Base-by-base conservation (phyloP, 2,797 vertebrate species). In the Lacerta viridis region DNA sequence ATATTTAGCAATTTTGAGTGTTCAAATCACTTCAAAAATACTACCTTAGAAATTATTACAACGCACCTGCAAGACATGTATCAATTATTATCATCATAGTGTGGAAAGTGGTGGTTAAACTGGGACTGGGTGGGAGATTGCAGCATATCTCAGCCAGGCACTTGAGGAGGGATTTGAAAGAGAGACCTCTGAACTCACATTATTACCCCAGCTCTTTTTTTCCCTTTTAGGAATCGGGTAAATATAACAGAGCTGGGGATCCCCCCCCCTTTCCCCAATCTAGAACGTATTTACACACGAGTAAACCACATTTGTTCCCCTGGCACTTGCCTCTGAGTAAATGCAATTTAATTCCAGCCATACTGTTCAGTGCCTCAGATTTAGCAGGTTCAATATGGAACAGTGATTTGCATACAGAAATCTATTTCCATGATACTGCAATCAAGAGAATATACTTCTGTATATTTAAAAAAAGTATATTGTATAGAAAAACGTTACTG, bases 401-500 rank as follows among this genome's bases (percentile, higher is more conserved):
- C 86, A 85, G 92, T 95, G 96, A 90, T 92, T 93, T 94, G 90
- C 91, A 91, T 92, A 95, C 1, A 76, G 93, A 96, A 96, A 94
- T 94, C 88, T 92, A 91, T 91, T 93, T 95, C 93, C 89, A 84
- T 90, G 92, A 96, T 96, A 95, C 33, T 88, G 90, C 92, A 93
- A 96, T 96, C 92, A 94, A 92, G 91, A 95, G 85, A 92, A 94
- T 93, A 95, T 94, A 95, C 84, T 93, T 94, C 92, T 77, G 78
- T n/a, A 43, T 78, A 91, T 90, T 89, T 85, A 36, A 29, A 89
- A 90, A 85, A 90, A 81, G 43, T 46, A 85, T 88, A 90, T 69
- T 84, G 82, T 87, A 93, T 94, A 93, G 80, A 88, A 84, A 93
- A 87, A 95, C 90, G 94, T 96, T 97, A 94, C 94, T 95, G 96